A percentile compares a stretch with the other conserved stretches of the same genome.
These are phyloP conservation scores for Anodontia alba DNA, from an alignment of 2,888 invertebrate genomes.

Conservation along the genomic window DNA sequence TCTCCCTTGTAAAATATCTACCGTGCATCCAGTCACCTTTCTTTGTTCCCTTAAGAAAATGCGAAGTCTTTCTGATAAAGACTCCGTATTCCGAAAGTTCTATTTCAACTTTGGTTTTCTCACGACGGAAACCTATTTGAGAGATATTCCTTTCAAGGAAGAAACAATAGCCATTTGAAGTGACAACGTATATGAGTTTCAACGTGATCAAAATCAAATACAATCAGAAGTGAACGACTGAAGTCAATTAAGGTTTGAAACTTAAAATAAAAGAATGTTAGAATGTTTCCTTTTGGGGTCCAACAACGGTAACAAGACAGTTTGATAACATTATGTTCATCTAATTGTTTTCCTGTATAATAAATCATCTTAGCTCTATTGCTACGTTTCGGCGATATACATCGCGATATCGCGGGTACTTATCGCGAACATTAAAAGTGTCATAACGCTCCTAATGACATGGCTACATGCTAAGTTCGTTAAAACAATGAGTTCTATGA, in stretches of 20 bases:
- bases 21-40: too few relatives aligned
- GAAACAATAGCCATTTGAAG: too few relatives aligned
- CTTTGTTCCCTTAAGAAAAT: too few relatives aligned
- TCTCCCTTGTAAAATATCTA: too few relatives aligned
- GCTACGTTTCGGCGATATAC: constrained; percentile 5
- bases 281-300: constrained; percentile 1
- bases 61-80: too few relatives aligned
- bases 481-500: constrained; percentile 15
- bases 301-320: neutral
- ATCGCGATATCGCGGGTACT: neutral
- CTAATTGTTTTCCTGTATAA: constrained; percentile 51
- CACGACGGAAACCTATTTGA: too few relatives aligned
- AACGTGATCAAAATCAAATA: neutral
- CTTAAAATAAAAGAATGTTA: neutral
- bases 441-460: constrained; percentile 9
- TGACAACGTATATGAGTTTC: too few relatives aligned
- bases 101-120: too few relatives aligned
- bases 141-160: too few relatives aligned
- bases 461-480: constrained; percentile 18
- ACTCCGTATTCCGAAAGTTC: too few relatives aligned
- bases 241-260: neutral
- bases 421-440: constrained; percentile 18
- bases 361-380: constrained; percentile 15
- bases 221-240: neutral
- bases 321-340: constrained; percentile 41